Percentiles rank a stretch among this genome's conserved stretches.
phyloP scores from a whole-genome alignment of 37 sponge, comb jelly and placozoan species.

The Spongilla lacustris region DNA sequence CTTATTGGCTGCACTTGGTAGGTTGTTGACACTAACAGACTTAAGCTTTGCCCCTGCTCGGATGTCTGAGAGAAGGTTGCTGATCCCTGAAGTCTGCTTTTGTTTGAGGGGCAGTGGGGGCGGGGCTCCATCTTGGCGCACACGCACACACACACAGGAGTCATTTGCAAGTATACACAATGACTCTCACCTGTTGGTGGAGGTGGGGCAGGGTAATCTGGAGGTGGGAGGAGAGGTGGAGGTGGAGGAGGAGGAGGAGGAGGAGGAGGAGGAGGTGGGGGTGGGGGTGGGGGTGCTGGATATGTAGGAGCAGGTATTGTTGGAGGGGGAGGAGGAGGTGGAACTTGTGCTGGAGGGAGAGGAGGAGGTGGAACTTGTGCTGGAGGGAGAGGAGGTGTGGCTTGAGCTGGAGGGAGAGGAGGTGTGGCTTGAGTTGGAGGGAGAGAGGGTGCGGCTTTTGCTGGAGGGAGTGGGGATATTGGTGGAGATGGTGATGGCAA shows the following conservation, averaged over 20 bases:
- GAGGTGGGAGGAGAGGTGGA: slow-evolving; percentile 16
- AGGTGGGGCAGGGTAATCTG: not conserved
- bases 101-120: slow-evolving; percentile 24
- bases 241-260: not conserved
- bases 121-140: slow-evolving; percentile 44
- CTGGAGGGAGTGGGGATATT: not conserved
- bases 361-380: slow-evolving; percentile 42
- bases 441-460: no score
- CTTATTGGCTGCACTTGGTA: slow-evolving; percentile 43
- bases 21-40: slow-evolving; percentile 32
- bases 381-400: not conserved
- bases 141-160: no score
- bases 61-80: slow-evolving; percentile 83
- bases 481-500: not conserved
- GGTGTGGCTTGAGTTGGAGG: not conserved
- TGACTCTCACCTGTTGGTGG: no score
- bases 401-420: not conserved
- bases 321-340: slow-evolving; percentile 59
- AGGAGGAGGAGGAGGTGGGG: slow-evolving; percentile 29
- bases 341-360: no score
- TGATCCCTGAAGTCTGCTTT: slow-evolving; percentile 23
- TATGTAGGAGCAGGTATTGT: slow-evolving; percentile 49
- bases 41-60: slow-evolving; percentile 69
- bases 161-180: no score
- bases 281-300: slow-evolving; percentile 36